Evolutionary conservation across 2,797 vertebrate genomes (phyloP).

Genomic region (Gallirallus australis): DNA sequence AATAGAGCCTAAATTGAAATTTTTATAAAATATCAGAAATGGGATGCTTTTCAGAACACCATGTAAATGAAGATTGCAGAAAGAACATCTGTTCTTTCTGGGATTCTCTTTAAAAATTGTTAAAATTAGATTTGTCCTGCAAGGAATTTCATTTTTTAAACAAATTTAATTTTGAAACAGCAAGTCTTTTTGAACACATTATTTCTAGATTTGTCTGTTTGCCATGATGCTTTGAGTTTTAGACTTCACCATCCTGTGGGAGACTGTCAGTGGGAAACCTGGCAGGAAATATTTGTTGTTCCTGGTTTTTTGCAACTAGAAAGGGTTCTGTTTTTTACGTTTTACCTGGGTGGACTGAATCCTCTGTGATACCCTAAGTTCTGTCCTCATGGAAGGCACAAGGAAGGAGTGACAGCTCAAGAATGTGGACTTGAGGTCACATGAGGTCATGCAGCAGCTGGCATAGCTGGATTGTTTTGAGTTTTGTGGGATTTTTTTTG

Average conservation of each 20-base stretch:
- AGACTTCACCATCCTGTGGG: not conserved
- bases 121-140: not conserved
- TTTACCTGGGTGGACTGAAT: not conserved
- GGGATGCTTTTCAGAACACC: not conserved
- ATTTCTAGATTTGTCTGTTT: not conserved
- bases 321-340: not conserved
- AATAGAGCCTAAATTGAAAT: not conserved
- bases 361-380: accelerated
- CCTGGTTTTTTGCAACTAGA: accelerated
- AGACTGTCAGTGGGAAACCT: not conserved
- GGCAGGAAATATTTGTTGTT: not conserved
- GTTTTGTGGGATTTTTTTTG: not conserved
- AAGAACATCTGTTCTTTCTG: not conserved
- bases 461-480: not conserved
- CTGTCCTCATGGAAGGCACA: not conserved
- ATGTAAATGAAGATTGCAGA: not conserved
- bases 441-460: not conserved
- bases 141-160: not conserved
- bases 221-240: not conserved
- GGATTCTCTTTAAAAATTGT: not conserved
- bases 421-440: no score
- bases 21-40: not conserved
- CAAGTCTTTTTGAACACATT: not conserved
- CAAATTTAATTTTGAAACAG: not conserved
- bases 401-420: not conserved